phyloP scores from a whole-genome alignment of 2,113 vertebrate species.

The Callospermophilus lateralis region DNA sequence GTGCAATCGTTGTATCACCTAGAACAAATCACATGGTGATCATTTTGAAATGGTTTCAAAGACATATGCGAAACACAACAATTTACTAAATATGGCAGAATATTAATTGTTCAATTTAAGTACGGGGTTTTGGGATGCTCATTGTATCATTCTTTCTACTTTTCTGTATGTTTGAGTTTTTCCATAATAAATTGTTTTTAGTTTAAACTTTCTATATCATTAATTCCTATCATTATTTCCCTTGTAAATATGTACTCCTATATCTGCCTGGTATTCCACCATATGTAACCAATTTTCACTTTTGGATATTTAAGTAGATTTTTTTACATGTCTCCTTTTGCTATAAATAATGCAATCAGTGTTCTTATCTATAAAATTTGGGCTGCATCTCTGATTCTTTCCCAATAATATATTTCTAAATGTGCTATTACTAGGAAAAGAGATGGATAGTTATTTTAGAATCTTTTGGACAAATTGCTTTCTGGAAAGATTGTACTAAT shows the following conservation, averaged over 20 bases:
- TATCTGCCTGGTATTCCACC: background rate
- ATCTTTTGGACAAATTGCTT: constrained; percentile 24
- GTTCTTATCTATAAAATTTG: background rate
- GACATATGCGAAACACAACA: background rate
- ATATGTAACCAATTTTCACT: background rate
- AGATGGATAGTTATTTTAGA: background rate
- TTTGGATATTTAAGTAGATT: background rate
- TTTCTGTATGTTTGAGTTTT: constrained; percentile 35
- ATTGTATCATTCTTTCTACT: constrained; percentile 39
- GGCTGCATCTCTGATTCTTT: background rate
- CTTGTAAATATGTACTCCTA: background rate
- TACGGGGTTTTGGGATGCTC: background rate
- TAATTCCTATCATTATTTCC: constrained; percentile 13
- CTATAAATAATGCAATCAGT: background rate
- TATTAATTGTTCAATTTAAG: background rate
- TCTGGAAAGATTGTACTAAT: background rate
- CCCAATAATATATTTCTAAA: background rate
- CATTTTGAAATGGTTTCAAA: constrained; percentile 32
- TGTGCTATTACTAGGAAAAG: background rate
- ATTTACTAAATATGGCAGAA: background rate
- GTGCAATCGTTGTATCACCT: background rate
- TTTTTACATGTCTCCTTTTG: background rate
- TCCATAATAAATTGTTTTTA: background rate
- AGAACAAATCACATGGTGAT: background rate
- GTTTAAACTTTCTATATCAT: background rate